Evolutionary conservation across 2,113 vertebrate genomes (phyloP), one percentile per base, ranked within the genome.

Genomic region (Tretioscincus oriximinensis): DNA sequence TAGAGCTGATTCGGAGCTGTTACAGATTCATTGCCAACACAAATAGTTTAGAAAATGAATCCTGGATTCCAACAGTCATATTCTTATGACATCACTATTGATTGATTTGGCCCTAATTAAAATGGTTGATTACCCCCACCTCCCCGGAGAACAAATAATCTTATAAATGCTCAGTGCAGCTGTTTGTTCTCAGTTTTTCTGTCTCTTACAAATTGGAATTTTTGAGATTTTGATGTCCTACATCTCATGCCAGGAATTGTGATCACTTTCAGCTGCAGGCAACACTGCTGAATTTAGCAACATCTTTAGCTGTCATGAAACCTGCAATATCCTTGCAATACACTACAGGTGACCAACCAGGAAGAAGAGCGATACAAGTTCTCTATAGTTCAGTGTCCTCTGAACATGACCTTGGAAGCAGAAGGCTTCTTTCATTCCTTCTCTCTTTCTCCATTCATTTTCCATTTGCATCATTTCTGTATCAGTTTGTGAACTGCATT

Each of bases 21-120:
- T 85, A 67, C 47, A 73, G 28, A 60, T 65, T 58, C 66, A 24
- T 35, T 85, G 74, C 47, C 84, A 88, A 79, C 75, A 66, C 26
- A 54, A 8, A 63, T 73, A 69, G 54, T 41, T 76, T 60, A 49
- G 45, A 67, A 35, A 89, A 81, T 0, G 0, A 67, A 84, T 9
- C 49, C 78, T 26, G 22, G 66, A 68, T 84, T 85, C 72, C 29
- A 82, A 85, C 81, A 85, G 65, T 24, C 35, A 47, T 79, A 41
- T 35, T 87, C 49, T 86, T 82, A 81, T 0, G 14, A 65, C 63
- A 86, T 76, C 20, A 81, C 70, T 54, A 69, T 81, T 69, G 83
- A 79, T 9, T 69, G 76, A 77, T 76, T 61, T 51, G 75, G 9
- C 69, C 45, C 84, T 79, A 82, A 81, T 81, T 79, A 77, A 81